Conservation (phyloP, 2,113 vertebrate genomes). For the Neogobius melanostomus region DNA sequence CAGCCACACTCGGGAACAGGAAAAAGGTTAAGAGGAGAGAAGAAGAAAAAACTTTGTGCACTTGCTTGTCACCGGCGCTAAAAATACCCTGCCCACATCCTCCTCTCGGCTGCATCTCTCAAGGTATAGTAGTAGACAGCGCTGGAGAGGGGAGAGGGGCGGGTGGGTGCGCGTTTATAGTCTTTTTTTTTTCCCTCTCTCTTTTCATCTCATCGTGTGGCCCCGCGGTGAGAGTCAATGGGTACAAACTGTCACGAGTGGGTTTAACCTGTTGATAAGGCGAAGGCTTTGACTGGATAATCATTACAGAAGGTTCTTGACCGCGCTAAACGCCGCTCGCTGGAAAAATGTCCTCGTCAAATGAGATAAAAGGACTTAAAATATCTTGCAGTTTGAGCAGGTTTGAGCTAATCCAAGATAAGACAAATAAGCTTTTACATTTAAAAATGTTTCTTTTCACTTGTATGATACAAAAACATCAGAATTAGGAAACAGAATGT, state of each 20-base stretch:
- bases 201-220: conserved; percentile 45
- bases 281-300: background rate
- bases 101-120: conserved; percentile 47
- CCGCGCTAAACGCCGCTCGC: no score
- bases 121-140: conserved; percentile 17
- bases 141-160: background rate
- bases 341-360: no score
- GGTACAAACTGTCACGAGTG: background rate
- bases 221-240: background rate
- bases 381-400: no score
- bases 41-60: conserved; percentile 68
- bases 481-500: no score
- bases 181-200: conserved; percentile 16
- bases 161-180: conserved; percentile 46
- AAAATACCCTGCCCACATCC: conserved; percentile 70
- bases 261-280: conserved; percentile 40
- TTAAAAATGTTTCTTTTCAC: no score
- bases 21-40: conserved; percentile 2
- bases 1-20: conserved; percentile 47
- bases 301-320: background rate
- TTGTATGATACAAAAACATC: no score
- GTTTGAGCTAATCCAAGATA: no score
- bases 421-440: no score
- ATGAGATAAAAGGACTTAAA: no score
- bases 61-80: conserved; percentile 59